A percentile compares a stretch with the other conserved stretches of the same genome.
Conservation (phyloP, 2,888 invertebrate genomes). For the Tetheella fluctuosa region DNA sequence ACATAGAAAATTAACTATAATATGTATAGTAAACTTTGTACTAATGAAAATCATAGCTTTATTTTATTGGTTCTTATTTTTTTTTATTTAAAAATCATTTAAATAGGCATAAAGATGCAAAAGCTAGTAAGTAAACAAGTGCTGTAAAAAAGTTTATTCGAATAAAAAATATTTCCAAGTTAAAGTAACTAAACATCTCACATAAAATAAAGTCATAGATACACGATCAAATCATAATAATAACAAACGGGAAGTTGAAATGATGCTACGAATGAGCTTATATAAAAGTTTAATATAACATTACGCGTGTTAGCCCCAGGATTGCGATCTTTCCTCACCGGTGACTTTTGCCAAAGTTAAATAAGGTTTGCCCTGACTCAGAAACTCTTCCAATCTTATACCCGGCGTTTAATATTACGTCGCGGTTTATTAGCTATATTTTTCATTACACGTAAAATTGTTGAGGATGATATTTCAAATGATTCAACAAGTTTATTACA, state of each 20-base stretch:
- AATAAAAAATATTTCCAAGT: too few species aligned
- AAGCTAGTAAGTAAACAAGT: too few species aligned
- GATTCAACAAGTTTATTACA: too few species aligned
- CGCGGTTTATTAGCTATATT: conserved; percentile 16
- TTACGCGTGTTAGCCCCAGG: conserved; percentile 39
- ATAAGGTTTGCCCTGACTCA: conserved; percentile 50
- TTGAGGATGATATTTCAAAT: neutral
- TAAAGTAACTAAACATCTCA: too few species aligned
- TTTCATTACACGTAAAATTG: neutral
- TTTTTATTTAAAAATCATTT: too few species aligned
- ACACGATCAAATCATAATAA: conserved; percentile 26
- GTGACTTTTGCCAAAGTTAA: conserved; percentile 57
- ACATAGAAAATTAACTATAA: conserved; percentile 12
- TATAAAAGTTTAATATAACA: conserved; percentile 45
- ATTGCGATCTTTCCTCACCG: conserved; percentile 49
- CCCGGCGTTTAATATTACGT: conserved; percentile 26
- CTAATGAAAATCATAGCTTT: too few species aligned
- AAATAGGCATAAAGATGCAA: too few species aligned
- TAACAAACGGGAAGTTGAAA: conserved; percentile 30
- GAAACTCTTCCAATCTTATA: conserved; percentile 46
- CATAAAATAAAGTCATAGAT: conserved; percentile 17
- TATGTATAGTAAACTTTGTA: too few species aligned
- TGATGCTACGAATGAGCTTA: conserved; percentile 46
- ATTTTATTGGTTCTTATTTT: too few species aligned
- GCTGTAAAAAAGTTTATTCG: too few species aligned